Evolutionary conservation across 2,113 vertebrate genomes (phyloP).

Genomic region (Psettodes erumei): DNA sequence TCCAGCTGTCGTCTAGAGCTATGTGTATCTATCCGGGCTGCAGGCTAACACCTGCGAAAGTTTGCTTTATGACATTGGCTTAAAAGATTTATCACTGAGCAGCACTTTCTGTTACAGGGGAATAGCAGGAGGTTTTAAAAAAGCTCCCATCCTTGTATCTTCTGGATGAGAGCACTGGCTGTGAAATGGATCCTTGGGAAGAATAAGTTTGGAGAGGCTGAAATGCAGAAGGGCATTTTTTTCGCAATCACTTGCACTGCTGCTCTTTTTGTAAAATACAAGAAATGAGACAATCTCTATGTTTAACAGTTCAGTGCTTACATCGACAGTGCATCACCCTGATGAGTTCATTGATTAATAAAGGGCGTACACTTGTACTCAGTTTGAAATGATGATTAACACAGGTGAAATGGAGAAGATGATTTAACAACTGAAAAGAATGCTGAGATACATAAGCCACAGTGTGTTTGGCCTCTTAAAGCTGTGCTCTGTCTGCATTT

Average conservation of each 20-base stretch:
- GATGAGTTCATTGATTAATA: conserved; percentile 50
- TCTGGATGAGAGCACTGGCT: conserved; percentile 53
- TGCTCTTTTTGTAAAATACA: conserved; percentile 24
- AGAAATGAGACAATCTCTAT: background rate
- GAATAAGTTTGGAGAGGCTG: conserved; percentile 50
- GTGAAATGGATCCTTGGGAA: conserved; percentile 70
- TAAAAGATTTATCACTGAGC: conserved; percentile 75
- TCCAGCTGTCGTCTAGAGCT: conserved; percentile 51
- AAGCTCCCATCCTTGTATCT: conserved; percentile 50
- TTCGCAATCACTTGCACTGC: conserved; percentile 14
- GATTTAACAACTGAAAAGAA: conserved; percentile 37
- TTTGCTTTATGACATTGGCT: conserved; percentile 77
- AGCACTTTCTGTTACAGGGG: conserved; percentile 53
- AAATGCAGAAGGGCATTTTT: conserved; percentile 36
- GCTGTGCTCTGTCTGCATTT: conserved; percentile 26
- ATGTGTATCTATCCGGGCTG: conserved; percentile 58
- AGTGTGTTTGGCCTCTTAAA: conserved; percentile 23
- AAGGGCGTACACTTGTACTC: conserved; percentile 21
- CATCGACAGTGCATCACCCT: conserved; percentile 34
- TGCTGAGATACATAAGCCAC: conserved; percentile 11
- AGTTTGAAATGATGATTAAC: conserved; percentile 34
- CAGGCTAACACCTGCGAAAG: conserved; percentile 72
- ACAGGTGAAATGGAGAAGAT: conserved; percentile 28
- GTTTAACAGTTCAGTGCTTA: background rate
- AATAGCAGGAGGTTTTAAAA: conserved; percentile 49